Percentiles rank a stretch among this genome's conserved stretches.
These are phyloP conservation scores for Sminthopsis crassicaudata DNA, from an alignment of 2,113 vertebrate species.

Conservation along the genomic window DNA sequence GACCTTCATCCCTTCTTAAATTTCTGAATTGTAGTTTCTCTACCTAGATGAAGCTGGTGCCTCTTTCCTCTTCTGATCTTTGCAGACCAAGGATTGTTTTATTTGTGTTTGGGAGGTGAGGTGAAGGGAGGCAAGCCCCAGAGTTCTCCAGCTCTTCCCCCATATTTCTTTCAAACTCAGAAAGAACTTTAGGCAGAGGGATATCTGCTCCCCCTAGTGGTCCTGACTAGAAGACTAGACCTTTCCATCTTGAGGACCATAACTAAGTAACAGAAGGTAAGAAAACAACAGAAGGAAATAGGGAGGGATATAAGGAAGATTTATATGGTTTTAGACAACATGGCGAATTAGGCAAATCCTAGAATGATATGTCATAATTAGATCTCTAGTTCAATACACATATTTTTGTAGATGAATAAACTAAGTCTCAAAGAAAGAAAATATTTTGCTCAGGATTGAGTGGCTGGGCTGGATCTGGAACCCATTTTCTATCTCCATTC, in stretches of 20 bases:
- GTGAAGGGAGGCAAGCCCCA: not conserved
- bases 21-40: not conserved
- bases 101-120: not conserved
- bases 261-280: not conserved
- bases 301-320: not conserved
- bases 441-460: not conserved
- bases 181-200: not conserved
- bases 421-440: constrained; percentile 55
- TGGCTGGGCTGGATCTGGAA: not conserved
- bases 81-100: not conserved
- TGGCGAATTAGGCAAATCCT: not conserved
- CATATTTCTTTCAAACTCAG: not conserved
- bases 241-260: not conserved
- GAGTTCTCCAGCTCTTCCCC: not conserved
- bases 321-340: not conserved
- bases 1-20: not conserved
- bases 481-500: not conserved
- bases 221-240: constrained; percentile 26
- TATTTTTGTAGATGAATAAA: constrained; percentile 54
- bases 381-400: not conserved
- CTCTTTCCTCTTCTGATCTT: not conserved
- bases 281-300: not conserved
- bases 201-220: constrained; percentile 72
- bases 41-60: not conserved
- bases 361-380: not conserved